These are phyloP conservation scores for Sorex maritimensis DNA, from an alignment of 2,797 vertebrate species.

Conservation along the genomic window DNA sequence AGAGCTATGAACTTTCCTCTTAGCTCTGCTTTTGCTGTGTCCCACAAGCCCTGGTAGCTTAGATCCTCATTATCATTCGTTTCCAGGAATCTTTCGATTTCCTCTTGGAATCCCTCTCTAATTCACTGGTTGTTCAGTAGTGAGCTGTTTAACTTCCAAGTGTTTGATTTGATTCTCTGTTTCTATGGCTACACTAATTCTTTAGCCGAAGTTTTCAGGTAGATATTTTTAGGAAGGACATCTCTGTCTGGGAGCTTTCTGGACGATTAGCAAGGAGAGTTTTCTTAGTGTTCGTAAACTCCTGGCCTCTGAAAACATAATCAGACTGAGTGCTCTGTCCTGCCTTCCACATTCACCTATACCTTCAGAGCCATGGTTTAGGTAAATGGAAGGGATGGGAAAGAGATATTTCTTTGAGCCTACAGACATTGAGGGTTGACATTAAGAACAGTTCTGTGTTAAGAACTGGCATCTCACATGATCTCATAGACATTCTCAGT, in stretches of 20 bases:
- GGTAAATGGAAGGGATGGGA: not conserved
- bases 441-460: not conserved
- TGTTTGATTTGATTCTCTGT: no score
- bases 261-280: not conserved
- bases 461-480: not conserved
- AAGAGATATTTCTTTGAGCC: not conserved
- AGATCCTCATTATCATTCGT: no score
- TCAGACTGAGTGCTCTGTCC: not conserved
- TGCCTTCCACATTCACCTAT: no score
- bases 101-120: no score
- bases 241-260: not conserved
- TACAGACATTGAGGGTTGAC: not conserved
- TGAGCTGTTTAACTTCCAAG: no score
- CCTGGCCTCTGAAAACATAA: not conserved
- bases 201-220: not conserved
- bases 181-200: no score
- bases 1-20: no score
- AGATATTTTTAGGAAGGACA: not conserved
- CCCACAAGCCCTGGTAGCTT: no score
- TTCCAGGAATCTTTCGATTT: no score
- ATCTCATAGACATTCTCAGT: not conserved
- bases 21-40: no score
- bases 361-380: no score
- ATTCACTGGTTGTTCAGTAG: no score
- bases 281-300: not conserved